phyloP scores from a whole-genome alignment of 2,888 invertebrate species.

The Drosophila gaucha region DNA sequence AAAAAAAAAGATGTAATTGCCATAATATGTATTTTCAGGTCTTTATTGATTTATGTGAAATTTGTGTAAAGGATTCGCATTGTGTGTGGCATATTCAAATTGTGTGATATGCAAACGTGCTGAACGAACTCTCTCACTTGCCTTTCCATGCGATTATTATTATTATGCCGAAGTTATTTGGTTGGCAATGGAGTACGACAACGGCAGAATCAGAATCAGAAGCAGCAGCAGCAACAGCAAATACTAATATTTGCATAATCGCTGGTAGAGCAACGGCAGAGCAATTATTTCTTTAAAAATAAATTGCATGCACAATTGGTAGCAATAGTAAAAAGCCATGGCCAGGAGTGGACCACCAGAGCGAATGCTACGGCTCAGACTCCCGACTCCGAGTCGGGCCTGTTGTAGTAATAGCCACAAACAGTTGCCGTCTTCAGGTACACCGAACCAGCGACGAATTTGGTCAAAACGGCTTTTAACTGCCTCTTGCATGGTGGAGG shows the following conservation, averaged over 20 bases:
- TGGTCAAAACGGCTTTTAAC: conserved; percentile 71
- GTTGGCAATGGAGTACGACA: conserved; percentile 51
- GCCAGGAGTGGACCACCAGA: conserved; percentile 66
- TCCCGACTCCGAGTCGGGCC: conserved; percentile 12
- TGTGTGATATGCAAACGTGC: conserved; percentile 66
- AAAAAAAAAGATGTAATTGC: conserved; percentile 28
- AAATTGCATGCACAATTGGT: conserved; percentile 81
- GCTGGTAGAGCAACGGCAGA: conserved; percentile 65
- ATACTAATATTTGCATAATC: conserved; percentile 79
- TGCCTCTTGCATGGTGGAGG: conserved; percentile 1
- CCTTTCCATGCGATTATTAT: conserved; percentile 49
- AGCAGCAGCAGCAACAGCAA: conserved; percentile 26
- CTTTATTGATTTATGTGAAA: conserved; percentile 63
- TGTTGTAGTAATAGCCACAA: conserved; percentile 42
- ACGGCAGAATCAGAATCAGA: conserved; percentile 29
- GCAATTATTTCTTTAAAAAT: conserved; percentile 80
- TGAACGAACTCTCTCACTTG: conserved; percentile 72
- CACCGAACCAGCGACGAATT: conserved; percentile 67
- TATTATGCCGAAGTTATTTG: conserved; percentile 62
- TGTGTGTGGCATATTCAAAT: conserved; percentile 78
- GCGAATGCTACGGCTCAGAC: conserved; percentile 38
- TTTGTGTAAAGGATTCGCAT: conserved; percentile 21
- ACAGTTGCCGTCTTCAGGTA: conserved; percentile 54
- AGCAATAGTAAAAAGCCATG: conserved; percentile 66
- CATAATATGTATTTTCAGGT: conserved; percentile 23